Evolutionary conservation across 2,888 invertebrate genomes (phyloP).

Genomic region (Diarsia dahlii): DNA sequence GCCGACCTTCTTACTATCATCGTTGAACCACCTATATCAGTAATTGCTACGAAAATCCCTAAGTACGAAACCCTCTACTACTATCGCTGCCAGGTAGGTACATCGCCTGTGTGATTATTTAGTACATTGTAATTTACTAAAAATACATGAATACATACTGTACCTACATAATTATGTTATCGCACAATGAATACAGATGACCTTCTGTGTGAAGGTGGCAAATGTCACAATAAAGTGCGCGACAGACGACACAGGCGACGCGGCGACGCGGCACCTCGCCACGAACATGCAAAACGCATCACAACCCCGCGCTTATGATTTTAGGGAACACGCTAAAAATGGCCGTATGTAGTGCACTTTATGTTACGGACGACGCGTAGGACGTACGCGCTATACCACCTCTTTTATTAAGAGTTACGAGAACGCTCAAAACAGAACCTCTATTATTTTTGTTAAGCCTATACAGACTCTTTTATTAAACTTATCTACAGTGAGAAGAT

Average conservation of each 20-base stretch:
- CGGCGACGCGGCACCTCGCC: conserved; percentile 32
- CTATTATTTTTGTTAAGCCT: neutral
- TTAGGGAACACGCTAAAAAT: conserved; percentile 47
- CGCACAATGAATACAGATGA: conserved; percentile 8
- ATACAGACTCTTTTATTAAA: neutral
- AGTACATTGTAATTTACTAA: neutral
- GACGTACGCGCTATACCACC: conserved; percentile 19
- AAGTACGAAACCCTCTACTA: neutral
- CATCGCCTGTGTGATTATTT: neutral
- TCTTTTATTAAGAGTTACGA: conserved; percentile 3
- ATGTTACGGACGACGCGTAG: conserved; percentile 40
- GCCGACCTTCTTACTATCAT: neutral
- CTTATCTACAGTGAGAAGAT: neutral
- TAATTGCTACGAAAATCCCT: neutral
- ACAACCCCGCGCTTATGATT: conserved; percentile 47
- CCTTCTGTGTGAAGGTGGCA: conserved; percentile 39
- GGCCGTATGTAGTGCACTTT: conserved; percentile 48
- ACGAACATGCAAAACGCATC: conserved; percentile 65
- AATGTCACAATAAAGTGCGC: conserved; percentile 41
- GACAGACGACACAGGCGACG: conserved; percentile 43
- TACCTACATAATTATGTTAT: neutral
- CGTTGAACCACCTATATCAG: neutral
- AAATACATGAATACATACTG: neutral
- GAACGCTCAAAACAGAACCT: neutral
- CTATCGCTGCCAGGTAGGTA: too few relatives aligned